phyloP scores from a whole-genome alignment of 1,140 invertebrate genomes.

The Drosophila athabasca region DNA sequence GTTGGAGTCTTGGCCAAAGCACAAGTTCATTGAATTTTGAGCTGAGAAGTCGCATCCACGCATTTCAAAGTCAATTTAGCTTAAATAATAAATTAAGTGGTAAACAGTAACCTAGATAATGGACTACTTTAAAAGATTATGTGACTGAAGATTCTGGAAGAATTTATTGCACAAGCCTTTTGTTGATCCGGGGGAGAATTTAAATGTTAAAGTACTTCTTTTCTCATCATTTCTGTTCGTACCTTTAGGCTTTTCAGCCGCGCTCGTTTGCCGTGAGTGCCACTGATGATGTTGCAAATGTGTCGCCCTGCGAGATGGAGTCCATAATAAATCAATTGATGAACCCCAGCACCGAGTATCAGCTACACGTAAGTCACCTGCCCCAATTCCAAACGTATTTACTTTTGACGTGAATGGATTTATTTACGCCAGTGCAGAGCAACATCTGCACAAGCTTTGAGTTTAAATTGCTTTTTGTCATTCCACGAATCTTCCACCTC shows the following conservation, averaged over 20 bases:
- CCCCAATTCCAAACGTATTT: conserved; percentile 18
- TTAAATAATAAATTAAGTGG: conserved; percentile 66
- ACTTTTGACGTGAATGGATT: conserved; percentile 32
- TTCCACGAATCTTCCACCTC: conserved; percentile 6
- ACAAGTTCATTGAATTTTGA: conserved; percentile 3
- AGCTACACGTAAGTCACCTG: conserved; percentile 79
- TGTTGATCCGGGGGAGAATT: conserved; percentile 11
- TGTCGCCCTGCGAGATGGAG: conserved; percentile 80
- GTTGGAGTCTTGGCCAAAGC: too few relatives aligned
- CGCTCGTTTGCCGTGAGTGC: conserved; percentile 58
- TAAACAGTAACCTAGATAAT: conserved; percentile 1
- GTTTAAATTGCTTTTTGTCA: conserved; percentile 53
- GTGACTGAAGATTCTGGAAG: neutral
- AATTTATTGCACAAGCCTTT: conserved; percentile 9
- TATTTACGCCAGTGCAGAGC: conserved; percentile 3
- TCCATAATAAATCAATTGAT: conserved; percentile 80
- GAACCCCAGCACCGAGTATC: conserved; percentile 78
- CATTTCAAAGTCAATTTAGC: conserved; percentile 64
- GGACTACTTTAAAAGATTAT: conserved; percentile 1
- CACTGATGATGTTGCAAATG: conserved; percentile 65
- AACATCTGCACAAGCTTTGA: conserved; percentile 53
- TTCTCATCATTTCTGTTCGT: neutral
- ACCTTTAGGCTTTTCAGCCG: conserved; percentile 63
- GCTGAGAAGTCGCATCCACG: conserved; percentile 44
- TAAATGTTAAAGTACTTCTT: conserved; percentile 12